These are phyloP conservation scores for Limnephilus lunatus DNA, from an alignment of 2,888 invertebrate genomes.

Conservation along the genomic window DNA sequence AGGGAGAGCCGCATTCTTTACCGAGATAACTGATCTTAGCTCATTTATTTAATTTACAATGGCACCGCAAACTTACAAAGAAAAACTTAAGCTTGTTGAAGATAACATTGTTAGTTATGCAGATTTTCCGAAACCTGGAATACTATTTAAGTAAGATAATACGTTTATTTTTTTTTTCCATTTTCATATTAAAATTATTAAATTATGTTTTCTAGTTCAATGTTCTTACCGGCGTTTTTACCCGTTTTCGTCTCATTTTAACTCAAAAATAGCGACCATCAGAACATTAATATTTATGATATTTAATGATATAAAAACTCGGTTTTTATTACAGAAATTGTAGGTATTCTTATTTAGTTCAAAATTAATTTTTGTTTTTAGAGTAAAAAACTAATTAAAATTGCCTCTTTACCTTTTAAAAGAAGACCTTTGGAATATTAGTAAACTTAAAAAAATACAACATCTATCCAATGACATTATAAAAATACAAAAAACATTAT, in stretches of 20 bases:
- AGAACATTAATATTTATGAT: neutral
- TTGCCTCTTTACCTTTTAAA: too few species aligned
- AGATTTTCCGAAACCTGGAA: conserved; percentile 92
- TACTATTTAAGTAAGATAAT: conserved; percentile 87
- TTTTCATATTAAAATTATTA: neutral
- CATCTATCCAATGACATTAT: too few species aligned
- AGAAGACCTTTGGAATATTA: too few species aligned
- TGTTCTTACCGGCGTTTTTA: neutral
- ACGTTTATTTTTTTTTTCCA: conserved; percentile 8
- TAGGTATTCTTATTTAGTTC: too few species aligned
- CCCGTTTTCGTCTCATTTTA: neutral
- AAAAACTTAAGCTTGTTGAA: conserved; percentile 80
- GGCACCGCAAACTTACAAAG: conserved; percentile 63
- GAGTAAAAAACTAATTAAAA: too few species aligned
- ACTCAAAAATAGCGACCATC: neutral
- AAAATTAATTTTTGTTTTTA: too few species aligned
- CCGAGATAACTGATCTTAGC: neutral
- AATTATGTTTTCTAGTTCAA: neutral
- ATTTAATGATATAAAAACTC: neutral
- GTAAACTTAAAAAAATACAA: too few species aligned
- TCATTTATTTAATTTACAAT: neutral
- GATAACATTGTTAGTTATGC: conserved; percentile 83
- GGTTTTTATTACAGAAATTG: neutral
- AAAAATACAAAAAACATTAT: too few species aligned
- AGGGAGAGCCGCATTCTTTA: neutral